A percentile compares a stretch with the other conserved stretches of the same genome.
phyloP scores from a whole-genome alignment of 2,113 vertebrate species.

The Lethenteron camtschaticum region DNA sequence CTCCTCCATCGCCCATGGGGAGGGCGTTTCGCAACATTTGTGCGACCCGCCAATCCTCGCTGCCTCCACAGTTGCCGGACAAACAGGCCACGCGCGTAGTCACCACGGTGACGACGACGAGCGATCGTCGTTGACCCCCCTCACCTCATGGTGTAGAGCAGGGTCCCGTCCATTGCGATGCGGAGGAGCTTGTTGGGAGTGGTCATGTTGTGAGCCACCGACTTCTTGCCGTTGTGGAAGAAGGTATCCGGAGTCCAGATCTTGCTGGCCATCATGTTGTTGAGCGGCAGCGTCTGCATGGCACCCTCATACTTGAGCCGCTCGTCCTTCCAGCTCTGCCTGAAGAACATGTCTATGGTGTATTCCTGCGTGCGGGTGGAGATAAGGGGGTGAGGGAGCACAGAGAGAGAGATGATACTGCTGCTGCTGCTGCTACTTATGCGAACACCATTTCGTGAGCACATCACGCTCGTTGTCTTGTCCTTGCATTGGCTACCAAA shows the following conservation, averaged over 20 bases:
- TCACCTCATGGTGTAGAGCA: conserved; percentile 96
- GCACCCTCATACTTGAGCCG: conserved; percentile 72
- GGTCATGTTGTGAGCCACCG: conserved; percentile 93
- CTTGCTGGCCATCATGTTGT: conserved; percentile 81
- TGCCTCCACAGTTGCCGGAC: too few species aligned
- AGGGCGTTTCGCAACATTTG: too few species aligned
- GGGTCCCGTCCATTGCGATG: conserved; percentile 64
- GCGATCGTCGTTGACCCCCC: neutral
- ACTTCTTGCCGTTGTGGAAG: conserved; percentile 91
- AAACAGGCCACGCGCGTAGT: too few species aligned
- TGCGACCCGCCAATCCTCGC: too few species aligned
- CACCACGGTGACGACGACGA: too few species aligned
- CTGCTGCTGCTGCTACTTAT: too few species aligned
- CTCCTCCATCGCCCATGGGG: too few species aligned
- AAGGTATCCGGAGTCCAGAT: conserved; percentile 98
- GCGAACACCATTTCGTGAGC: too few species aligned
- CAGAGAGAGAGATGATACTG: too few species aligned
- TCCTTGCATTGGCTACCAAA: too few species aligned
- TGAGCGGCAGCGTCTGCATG: conserved; percentile 69
- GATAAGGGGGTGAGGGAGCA: too few species aligned
- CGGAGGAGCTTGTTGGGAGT: conserved; percentile 87
- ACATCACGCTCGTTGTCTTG: too few species aligned
- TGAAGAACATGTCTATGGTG: conserved; percentile 88
- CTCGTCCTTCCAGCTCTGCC: conserved; percentile 97
- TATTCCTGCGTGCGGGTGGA: conserved; percentile 38